Conservation (phyloP, 2,888 invertebrate genomes). For the Pristionchus arcanus region DNA sequence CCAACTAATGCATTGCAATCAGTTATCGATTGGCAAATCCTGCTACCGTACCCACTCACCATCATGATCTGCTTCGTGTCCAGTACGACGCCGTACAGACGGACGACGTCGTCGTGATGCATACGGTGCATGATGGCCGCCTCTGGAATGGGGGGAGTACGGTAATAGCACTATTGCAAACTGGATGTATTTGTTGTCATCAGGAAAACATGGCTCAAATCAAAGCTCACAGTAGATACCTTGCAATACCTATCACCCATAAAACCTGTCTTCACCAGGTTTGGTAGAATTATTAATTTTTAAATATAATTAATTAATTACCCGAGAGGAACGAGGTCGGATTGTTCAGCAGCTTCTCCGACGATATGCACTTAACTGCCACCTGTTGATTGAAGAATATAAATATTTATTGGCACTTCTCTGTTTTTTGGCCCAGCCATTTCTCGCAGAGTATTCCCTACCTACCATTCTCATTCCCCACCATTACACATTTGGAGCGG, state of each 20-base stretch:
- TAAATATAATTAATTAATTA: not conserved
- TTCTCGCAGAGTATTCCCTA: no score
- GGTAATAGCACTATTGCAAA: not conserved
- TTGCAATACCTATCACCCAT: not conserved
- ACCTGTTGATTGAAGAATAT: conserved; percentile 69
- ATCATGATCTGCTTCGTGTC: conserved; percentile 90
- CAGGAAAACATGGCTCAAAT: no score
- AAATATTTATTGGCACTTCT: no score
- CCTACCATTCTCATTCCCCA: no score
- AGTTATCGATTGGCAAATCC: not conserved
- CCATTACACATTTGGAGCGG: no score
- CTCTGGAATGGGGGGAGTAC: conserved; percentile 87
- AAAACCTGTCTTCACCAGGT: not conserved
- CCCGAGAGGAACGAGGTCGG: conserved; percentile 90
- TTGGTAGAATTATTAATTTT: not conserved
- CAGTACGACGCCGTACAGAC: conserved; percentile 96
- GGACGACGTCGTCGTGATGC: conserved; percentile 95
- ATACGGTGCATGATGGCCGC: conserved; percentile 98
- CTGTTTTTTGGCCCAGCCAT: no score
- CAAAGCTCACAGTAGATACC: not conserved
- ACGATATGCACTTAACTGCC: conserved; percentile 90
- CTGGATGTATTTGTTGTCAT: no score
- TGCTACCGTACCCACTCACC: conserved; percentile 76
- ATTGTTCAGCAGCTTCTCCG: conserved; percentile 95
- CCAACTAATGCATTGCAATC: not conserved